phyloP scores from a whole-genome alignment of 2,113 vertebrate species.

The Nanorana parkeri region DNA sequence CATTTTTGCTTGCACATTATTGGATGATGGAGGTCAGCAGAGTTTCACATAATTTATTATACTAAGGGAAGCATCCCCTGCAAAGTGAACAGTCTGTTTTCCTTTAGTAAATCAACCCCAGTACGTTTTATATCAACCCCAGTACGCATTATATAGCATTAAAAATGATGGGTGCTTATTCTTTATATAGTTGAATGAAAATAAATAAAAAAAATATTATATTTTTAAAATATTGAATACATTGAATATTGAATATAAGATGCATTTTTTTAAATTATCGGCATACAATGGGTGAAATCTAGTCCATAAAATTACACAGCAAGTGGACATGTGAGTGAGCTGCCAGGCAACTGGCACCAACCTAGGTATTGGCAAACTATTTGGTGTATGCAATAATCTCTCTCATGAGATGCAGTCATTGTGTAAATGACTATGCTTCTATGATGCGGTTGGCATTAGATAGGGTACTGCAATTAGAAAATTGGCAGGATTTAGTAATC shows the following conservation, averaged over 20 bases:
- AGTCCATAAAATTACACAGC: slow-evolving; percentile 21
- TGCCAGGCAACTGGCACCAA: slow-evolving; percentile 41
- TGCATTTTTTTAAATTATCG: background rate
- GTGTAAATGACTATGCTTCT: slow-evolving; percentile 52
- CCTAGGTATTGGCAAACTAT: slow-evolving; percentile 36
- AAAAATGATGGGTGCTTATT: background rate
- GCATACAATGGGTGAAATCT: slow-evolving; percentile 17
- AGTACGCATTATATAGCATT: no score
- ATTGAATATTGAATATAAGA: background rate
- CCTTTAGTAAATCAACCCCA: no score
- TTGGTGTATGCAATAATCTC: slow-evolving; percentile 50
- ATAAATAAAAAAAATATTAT: background rate
- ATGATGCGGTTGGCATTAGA: slow-evolving; percentile 41
- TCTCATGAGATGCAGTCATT: slow-evolving; percentile 54
- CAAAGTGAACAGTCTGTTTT: no score
- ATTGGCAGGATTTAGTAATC: slow-evolving; percentile 38
- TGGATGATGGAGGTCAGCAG: no score
- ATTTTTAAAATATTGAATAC: no score
- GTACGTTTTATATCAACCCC: no score
- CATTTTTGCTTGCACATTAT: no score
- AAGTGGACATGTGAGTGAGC: slow-evolving; percentile 37
- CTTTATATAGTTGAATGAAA: background rate
- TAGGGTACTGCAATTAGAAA: slow-evolving; percentile 45
- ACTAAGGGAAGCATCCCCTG: no score
- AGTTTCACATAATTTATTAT: no score